These are phyloP conservation scores for Lasioglossum marginatum DNA, from an alignment of 2,888 invertebrate genomes.

Conservation along the genomic window DNA sequence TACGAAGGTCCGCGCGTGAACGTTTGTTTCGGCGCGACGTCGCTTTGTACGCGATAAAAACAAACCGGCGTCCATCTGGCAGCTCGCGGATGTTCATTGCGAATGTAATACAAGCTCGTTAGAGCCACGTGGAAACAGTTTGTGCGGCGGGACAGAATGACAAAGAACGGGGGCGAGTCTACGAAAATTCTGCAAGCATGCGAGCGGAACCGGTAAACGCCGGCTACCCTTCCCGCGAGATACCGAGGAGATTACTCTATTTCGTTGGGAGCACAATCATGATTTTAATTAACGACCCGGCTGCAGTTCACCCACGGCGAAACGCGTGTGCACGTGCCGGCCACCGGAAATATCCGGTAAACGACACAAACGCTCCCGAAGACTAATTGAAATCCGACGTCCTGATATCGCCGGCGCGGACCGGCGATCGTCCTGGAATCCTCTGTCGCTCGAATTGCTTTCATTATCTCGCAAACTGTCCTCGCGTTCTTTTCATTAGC, in stretches of 20 bases:
- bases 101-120: neutral
- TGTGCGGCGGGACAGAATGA: neutral
- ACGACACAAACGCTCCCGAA: conserved; percentile 33
- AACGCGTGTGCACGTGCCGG: conserved; percentile 23
- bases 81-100: neutral
- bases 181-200: conserved; percentile 4
- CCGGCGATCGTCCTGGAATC: neutral
- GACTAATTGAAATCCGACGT: conserved; percentile 55
- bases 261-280: conserved; percentile 68
- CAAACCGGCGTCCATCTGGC: neutral
- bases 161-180: neutral
- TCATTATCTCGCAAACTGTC: neutral
- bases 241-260: conserved; percentile 26
- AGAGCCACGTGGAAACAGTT: neutral
- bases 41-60: conserved; percentile 11
- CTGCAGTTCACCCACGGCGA: conserved; percentile 22
- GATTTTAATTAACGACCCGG: conserved; percentile 71
- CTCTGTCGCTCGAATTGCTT: neutral
- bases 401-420: neutral
- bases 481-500: neutral
- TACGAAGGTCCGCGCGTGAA: neutral
- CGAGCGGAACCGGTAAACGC: neutral
- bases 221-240: neutral
- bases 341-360: conserved; percentile 48
- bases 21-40: neutral